Percentiles rank a stretch among this genome's conserved stretches.
These are phyloP conservation scores for Heliconius erato DNA, from an alignment of 2,888 invertebrate species.

Conservation along the genomic window DNA sequence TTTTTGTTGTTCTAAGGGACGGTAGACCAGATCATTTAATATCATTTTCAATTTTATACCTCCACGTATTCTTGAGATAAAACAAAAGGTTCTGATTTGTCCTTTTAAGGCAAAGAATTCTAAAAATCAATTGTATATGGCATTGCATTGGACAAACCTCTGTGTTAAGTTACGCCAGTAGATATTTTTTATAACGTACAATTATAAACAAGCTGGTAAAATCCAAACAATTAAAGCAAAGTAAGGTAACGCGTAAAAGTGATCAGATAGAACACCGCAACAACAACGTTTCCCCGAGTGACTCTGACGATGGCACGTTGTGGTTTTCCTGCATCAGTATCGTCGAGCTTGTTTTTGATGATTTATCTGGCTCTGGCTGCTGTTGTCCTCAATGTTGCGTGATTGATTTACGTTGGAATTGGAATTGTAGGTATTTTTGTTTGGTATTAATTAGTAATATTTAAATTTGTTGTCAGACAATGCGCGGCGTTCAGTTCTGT, in stretches of 20 bases:
- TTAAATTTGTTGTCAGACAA: background rate
- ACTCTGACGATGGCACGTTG: conserved; percentile 13
- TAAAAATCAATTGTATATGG: too few relatives aligned
- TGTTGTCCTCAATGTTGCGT: background rate
- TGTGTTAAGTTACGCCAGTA: too few relatives aligned
- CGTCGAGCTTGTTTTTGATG: conserved; percentile 33
- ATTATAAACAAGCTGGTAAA: too few relatives aligned
- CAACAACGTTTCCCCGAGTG: conserved; percentile 28
- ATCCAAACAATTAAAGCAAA: background rate
- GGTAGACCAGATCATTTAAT: too few relatives aligned
- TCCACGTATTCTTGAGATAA: too few relatives aligned
- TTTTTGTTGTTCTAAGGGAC: too few relatives aligned
- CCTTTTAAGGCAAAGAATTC: too few relatives aligned
- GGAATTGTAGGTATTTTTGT: background rate
- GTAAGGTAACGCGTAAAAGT: background rate
- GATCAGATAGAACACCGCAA: conserved; percentile 11
- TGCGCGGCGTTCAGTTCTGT: too few relatives aligned
- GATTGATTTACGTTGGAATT: conserved; percentile 5
- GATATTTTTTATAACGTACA: too few relatives aligned
- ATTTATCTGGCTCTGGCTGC: conserved; percentile 20
- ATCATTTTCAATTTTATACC: too few relatives aligned
- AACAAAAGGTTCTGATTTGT: too few relatives aligned
- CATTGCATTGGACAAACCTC: too few relatives aligned
- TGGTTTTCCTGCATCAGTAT: conserved; percentile 35
- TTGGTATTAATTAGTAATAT: background rate